Evolutionary conservation across 2,797 vertebrate genomes (phyloP).

Genomic region (Aldrovandia affinis): DNA sequence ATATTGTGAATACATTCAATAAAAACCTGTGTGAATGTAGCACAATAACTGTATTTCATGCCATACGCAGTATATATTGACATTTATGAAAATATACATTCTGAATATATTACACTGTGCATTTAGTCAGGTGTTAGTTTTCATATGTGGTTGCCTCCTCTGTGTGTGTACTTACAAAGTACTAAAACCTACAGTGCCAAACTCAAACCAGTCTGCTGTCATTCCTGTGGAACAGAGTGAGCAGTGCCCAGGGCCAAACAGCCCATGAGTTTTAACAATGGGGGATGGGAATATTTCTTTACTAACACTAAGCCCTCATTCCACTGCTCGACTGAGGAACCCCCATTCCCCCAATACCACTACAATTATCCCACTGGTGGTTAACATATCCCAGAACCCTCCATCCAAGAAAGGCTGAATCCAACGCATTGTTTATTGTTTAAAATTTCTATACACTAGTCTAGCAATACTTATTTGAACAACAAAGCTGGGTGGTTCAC

Average conservation of each 20-base stretch:
- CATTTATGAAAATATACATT: constrained; percentile 1
- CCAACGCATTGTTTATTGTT: background rate
- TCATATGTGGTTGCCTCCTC: background rate
- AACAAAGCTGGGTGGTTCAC: no score
- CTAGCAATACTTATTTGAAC: no score
- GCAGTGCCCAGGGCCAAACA: constrained; percentile 16
- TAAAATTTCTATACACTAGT: background rate
- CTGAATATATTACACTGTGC: background rate
- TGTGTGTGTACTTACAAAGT: background rate
- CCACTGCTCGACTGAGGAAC: background rate
- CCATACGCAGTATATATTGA: background rate
- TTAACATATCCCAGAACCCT: background rate
- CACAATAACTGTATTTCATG: background rate
- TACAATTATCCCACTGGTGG: background rate
- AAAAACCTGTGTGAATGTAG: background rate
- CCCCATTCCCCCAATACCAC: background rate
- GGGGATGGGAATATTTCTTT: background rate
- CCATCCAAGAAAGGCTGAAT: background rate
- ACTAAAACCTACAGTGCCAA: background rate
- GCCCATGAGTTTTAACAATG: background rate
- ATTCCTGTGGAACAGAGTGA: constrained; percentile 28
- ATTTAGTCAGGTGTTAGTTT: background rate
- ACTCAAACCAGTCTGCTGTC: constrained; percentile 33
- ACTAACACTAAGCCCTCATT: no score
- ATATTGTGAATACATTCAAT: background rate